These are phyloP conservation scores for Eufriesea mexicana DNA, from an alignment of 1,140 invertebrate genomes.

Conservation along the genomic window DNA sequence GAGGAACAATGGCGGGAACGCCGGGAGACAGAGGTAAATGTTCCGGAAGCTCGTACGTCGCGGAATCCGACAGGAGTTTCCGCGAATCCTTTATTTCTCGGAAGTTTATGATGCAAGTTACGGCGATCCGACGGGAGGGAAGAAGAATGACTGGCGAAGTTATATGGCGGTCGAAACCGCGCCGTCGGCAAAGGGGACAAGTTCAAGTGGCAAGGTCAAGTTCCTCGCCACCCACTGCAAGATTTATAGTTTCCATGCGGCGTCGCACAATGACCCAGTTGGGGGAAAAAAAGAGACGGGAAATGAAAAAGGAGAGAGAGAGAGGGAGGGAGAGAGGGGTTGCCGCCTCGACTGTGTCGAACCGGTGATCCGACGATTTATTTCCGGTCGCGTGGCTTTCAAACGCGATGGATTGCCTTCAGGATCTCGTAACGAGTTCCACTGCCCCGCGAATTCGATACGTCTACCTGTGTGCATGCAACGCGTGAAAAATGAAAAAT, in stretches of 20 bases:
- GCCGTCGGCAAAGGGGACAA: constrained; percentile 35
- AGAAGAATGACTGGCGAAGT: constrained; percentile 56
- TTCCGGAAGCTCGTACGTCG: background rate
- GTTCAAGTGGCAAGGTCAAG: constrained; percentile 64
- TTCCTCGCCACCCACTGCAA: constrained; percentile 21
- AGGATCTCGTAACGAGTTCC: background rate
- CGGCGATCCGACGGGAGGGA: constrained; percentile 22
- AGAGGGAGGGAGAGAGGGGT: background rate
- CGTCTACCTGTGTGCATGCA: no score
- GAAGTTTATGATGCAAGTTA: constrained; percentile 55
- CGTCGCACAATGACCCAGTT: constrained; percentile 55
- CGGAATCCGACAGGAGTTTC: constrained; percentile 4
- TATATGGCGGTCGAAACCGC: constrained; percentile 39
- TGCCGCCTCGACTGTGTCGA: background rate
- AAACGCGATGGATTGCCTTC: background rate
- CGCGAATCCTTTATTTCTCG: constrained; percentile 44
- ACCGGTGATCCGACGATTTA: constrained; percentile 38
- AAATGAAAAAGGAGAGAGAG: background rate
- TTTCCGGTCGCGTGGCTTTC: constrained; percentile 8
- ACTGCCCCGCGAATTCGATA: background rate
- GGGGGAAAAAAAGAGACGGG: background rate
- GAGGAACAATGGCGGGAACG: background rate
- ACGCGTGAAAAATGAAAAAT: background rate
- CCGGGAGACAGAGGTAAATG: constrained; percentile 2
- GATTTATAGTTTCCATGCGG: constrained; percentile 63